These are phyloP conservation scores for Peromyscus melanophrys DNA, from an alignment of 2,797 vertebrate genomes.

Conservation along the genomic window DNA sequence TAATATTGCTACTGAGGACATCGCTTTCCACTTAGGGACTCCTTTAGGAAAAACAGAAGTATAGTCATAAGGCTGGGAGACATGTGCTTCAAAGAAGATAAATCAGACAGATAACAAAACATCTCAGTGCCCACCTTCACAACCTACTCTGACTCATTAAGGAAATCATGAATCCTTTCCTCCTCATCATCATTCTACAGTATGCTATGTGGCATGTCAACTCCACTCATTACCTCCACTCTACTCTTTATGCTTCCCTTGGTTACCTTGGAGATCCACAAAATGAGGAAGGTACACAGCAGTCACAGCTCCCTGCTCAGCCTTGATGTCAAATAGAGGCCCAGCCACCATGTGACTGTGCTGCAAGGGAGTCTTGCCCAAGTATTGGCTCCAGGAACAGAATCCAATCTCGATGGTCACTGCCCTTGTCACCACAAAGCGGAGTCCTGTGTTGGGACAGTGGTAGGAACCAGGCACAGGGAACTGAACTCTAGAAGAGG, in stretches of 20 bases:
- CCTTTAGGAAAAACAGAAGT: neutral
- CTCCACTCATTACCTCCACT: no score
- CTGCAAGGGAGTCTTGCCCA: neutral
- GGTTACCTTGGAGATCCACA: no score
- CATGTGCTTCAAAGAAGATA: neutral
- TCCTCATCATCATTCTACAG: accelerated
- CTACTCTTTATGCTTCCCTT: no score
- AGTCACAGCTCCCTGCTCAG: no score
- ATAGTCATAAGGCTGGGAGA: neutral
- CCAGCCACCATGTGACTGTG: no score
- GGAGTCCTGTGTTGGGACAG: conserved; percentile 55
- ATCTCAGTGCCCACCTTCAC: neutral
- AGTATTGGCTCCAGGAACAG: conserved; percentile 46
- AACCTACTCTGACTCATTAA: neutral
- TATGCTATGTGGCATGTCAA: neutral
- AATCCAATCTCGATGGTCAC: conserved; percentile 60
- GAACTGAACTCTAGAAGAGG: conserved; percentile 58
- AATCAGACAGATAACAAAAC: neutral
- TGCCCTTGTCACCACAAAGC: conserved; percentile 67
- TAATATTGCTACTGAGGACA: neutral
- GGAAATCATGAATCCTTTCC: neutral
- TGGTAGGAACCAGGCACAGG: conserved; percentile 2
- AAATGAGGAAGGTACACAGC: no score
- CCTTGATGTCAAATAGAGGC: no score
- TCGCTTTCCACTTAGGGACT: neutral